Evolutionary conservation across 2,797 vertebrate species (phyloP), one percentile per base, ranked within the genome.

Genomic region (Gambusia yucatana): DNA sequence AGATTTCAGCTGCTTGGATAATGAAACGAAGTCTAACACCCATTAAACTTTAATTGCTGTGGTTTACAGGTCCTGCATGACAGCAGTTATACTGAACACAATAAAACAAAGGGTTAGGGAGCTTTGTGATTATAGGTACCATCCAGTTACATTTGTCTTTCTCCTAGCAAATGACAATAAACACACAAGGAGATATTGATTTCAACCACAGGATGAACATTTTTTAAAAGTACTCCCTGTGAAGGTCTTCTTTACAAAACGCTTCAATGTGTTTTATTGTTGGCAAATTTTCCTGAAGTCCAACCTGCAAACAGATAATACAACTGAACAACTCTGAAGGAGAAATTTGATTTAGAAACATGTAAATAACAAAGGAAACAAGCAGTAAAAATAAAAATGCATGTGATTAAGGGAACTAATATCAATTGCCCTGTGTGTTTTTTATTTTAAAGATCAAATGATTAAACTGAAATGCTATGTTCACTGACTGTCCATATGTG

Each of bases 41-140:
- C 36, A 80, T 86, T 90, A 79, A 89, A 78, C 46, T 85, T 74
- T 79, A 75, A 36, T n/a, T 41, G 50, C 17, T 36, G 48, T 83
- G 84, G 61, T 65, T 80, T 82, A 61, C 91, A 84, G 77, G 71
- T 3, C 59, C 36, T 71, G 71, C 69, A 81, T 22, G 63, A 39
- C 63, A 36, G 59, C 73, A 81, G 61, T 77, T 77, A 59, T 13
- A 22, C 11, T 33, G 65, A 22, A 28, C 30, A 33, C 41, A 77
- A 59, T 30, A 16, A 73, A 79, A 55, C n/a, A 57, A 72, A 36
- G 63, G 67, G 7, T 11, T 6, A 75, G 9, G 6, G 10, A 28
- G 11, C 41, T 25, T 16, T 30, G 30, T 47, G 44, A 41, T 47
- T 36, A 48, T 17, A 63, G 59, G 30, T 36, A 16, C 30, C 36